phyloP scores from a whole-genome alignment of 2,797 vertebrate genomes.

The Thaleichthys pacificus region DNA sequence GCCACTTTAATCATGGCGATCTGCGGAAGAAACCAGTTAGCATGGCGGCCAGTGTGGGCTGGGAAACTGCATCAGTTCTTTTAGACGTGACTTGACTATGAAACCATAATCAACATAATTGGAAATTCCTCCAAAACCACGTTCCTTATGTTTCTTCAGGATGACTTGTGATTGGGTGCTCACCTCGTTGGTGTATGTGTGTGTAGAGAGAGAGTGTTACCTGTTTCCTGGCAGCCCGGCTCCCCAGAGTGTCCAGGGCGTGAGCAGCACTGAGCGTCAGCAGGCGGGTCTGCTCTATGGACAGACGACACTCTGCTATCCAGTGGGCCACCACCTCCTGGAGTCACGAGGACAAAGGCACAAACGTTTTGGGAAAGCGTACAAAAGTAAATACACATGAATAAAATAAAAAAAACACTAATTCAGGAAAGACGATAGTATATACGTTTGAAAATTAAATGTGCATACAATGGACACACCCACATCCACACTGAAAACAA shows the following conservation, averaged over 20 bases:
- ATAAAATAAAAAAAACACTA: too few relatives aligned
- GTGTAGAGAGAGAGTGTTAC: constrained; percentile 53
- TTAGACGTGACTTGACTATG: too few relatives aligned
- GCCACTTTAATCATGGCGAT: constrained; percentile 93
- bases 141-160: too few relatives aligned
- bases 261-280: constrained; percentile 84
- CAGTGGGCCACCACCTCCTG: constrained; percentile 92
- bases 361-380: not conserved
- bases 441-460: too few relatives aligned
- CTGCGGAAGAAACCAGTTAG: constrained; percentile 54
- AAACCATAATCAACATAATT: too few relatives aligned
- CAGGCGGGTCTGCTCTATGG: constrained; percentile 88
- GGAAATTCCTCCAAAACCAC: not conserved
- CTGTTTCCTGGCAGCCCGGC: constrained; percentile 83
- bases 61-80: not conserved
- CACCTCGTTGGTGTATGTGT: not conserved
- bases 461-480: too few relatives aligned
- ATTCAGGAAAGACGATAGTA: too few relatives aligned
- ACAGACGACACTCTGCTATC: constrained; percentile 89
- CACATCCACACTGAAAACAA: too few relatives aligned
- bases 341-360: not conserved
- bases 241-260: constrained; percentile 79
- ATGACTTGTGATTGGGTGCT: too few relatives aligned
- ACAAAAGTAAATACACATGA: not conserved
- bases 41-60: not conserved